Conservation (phyloP, 1,140 invertebrate species). For the Papilio machaon region DNA sequence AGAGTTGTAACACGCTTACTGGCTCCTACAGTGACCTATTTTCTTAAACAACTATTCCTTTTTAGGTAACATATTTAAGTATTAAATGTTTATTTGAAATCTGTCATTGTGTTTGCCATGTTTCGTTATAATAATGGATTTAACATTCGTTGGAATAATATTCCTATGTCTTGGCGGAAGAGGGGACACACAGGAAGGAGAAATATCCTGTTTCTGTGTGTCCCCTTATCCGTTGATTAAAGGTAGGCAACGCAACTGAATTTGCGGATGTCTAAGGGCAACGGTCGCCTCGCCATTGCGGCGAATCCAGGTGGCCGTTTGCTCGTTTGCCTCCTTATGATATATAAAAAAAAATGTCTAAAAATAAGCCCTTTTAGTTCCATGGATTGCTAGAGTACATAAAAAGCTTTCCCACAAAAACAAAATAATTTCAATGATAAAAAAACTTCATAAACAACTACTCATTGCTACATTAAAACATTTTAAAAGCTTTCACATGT, state of each 20-base stretch:
- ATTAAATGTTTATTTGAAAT: neutral
- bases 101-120: too few relatives aligned
- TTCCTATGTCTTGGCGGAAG: neutral
- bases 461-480: neutral
- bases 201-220: too few relatives aligned
- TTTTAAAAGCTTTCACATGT: slow-evolving; percentile 5
- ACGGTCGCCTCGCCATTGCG: too few relatives aligned
- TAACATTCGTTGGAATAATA: neutral
- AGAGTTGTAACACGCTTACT: neutral
- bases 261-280: too few relatives aligned
- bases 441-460: neutral
- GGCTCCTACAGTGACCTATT: neutral
- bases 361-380: too few relatives aligned
- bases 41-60: neutral
- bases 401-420: neutral
- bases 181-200: too few relatives aligned
- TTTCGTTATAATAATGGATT: neutral
- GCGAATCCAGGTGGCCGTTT: too few relatives aligned
- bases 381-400: neutral
- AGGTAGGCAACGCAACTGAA: too few relatives aligned
- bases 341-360: too few relatives aligned
- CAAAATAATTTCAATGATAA: neutral
- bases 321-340: too few relatives aligned
- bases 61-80: neutral
- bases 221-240: too few relatives aligned